Conservation (phyloP, 1,140 invertebrate species). For the Zaprionus tsacasi region DNA sequence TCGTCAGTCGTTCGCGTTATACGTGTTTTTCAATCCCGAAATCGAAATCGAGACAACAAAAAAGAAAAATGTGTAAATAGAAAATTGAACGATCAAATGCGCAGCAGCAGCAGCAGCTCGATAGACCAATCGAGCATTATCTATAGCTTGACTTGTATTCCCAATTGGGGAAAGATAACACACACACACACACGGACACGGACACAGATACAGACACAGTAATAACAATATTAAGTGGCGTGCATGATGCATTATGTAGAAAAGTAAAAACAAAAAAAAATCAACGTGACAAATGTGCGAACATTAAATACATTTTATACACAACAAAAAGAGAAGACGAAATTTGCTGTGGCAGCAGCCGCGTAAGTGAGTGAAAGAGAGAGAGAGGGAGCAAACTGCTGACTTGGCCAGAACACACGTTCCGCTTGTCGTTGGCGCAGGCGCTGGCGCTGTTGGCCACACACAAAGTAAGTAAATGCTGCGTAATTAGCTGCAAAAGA, state of each 20-base stretch:
- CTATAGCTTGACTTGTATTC: constrained; percentile 61
- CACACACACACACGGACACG: constrained; percentile 3
- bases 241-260: constrained; percentile 19
- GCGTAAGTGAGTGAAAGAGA: too few relatives aligned
- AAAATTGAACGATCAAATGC: constrained; percentile 25
- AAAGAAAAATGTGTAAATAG: constrained; percentile 45
- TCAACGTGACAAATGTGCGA: constrained; percentile 79
- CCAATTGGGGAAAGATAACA: constrained; percentile 67
- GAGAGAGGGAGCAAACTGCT: constrained; percentile 26
- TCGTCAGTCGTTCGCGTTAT: not conserved
- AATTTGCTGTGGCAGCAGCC: constrained; percentile 11
- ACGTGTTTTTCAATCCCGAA: not conserved
- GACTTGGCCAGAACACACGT: constrained; percentile 38
- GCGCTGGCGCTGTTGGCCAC: constrained; percentile 45
- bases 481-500: constrained; percentile 62
- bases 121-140: constrained; percentile 37
- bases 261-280: constrained; percentile 55
- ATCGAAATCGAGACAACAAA: constrained; percentile 2
- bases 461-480: constrained; percentile 51
- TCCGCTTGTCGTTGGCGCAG: not conserved
- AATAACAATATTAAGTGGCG: constrained; percentile 37
- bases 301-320: constrained; percentile 73
- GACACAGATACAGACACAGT: constrained; percentile 30
- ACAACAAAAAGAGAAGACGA: constrained; percentile 29
- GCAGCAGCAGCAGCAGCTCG: constrained; percentile 52